These are phyloP conservation scores for Lamellibrachia luymesi DNA, from an alignment of 1,140 invertebrate genomes.

Conservation along the genomic window DNA sequence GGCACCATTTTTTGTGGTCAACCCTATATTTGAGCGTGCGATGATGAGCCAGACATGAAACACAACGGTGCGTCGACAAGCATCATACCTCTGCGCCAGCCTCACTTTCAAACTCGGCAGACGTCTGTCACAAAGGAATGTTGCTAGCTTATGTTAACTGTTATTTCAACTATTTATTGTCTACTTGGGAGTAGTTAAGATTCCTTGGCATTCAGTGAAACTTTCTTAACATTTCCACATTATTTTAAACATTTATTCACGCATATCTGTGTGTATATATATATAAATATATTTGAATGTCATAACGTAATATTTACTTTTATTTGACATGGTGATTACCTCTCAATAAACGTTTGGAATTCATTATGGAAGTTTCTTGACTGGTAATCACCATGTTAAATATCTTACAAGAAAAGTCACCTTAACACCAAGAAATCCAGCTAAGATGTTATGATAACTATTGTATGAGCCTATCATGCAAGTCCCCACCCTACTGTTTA, in stretches of 20 bases:
- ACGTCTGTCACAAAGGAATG: neutral
- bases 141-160: neutral
- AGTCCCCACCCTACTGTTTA: neutral
- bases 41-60: neutral
- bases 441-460: neutral
- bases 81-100: neutral
- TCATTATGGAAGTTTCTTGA: too few species aligned
- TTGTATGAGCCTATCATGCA: neutral
- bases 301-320: too few species aligned
- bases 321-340: too few species aligned
- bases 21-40: neutral
- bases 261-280: neutral
- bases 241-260: neutral
- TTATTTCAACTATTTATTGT: neutral
- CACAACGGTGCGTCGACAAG: neutral
- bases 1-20: too few species aligned
- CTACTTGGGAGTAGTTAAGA: neutral
- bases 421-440: neutral
- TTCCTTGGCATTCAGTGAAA: neutral
- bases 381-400: too few species aligned
- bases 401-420: neutral
- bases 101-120: neutral
- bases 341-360: too few species aligned
- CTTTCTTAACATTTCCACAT: neutral
- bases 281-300: neutral